Conservation (phyloP, 2,888 invertebrate genomes). For the Troides aeacus region DNA sequence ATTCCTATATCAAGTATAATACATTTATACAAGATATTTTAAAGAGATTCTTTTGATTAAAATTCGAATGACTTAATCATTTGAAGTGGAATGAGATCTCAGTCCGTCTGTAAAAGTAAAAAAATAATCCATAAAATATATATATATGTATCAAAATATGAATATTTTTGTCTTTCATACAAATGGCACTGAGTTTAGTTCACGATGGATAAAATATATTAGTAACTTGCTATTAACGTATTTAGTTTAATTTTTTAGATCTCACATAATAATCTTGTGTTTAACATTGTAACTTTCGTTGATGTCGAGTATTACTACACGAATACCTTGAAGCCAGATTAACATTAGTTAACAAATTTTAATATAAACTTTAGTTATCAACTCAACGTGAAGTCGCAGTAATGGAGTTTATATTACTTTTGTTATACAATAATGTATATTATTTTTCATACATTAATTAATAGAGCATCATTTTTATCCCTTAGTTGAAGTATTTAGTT, state of each 20-base stretch:
- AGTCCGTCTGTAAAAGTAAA: too few relatives aligned
- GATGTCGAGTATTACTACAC: neutral
- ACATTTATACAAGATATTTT: too few relatives aligned
- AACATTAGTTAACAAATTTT: neutral
- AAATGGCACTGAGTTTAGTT: neutral
- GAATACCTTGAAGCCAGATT: neutral
- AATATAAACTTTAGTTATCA: neutral
- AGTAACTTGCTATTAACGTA: neutral
- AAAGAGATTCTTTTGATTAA: too few relatives aligned
- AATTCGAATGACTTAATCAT: too few relatives aligned
- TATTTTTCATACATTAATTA: slow-evolving; percentile 41
- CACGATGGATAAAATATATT: neutral
- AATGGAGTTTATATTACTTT: slow-evolving; percentile 41
- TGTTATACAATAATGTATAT: slow-evolving; percentile 39
- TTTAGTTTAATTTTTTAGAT: slow-evolving; percentile 16
- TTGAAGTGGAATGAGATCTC: too few relatives aligned
- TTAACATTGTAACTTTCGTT: slow-evolving; percentile 4
- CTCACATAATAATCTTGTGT: slow-evolving; percentile 15
- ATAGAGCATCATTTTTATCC: slow-evolving; percentile 53
- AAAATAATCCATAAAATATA: neutral
- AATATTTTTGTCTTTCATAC: neutral
- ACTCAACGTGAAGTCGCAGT: neutral
- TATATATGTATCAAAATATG: neutral
- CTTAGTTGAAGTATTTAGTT: slow-evolving; percentile 45
- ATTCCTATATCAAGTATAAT: too few relatives aligned